Base-by-base conservation (phyloP, 2,113 vertebrate species). In the Amphilophus citrinellus region DNA sequence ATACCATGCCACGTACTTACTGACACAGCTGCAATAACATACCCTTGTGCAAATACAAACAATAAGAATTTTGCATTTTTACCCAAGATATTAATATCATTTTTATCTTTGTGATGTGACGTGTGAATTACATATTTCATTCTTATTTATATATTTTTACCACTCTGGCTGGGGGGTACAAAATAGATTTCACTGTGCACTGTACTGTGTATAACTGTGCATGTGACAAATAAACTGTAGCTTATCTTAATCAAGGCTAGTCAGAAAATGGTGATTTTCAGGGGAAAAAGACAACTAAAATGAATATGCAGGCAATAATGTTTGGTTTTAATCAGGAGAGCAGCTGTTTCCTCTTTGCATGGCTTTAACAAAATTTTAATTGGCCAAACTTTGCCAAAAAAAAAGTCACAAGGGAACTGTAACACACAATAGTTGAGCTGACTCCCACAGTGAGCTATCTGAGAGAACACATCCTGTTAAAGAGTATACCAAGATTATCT, bases 271-370 rank as follows among this genome's bases (percentile, higher is more conserved):
- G 77, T 0, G 50, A 37, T 57, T 66, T 79, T 27, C 9, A 10
- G 18, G 6, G 58, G 18, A 77, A 84, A 35, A 3, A 2, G 18
- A 60, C 39, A 61, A 17, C 32, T 17, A 10, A 30, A 35, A 18
- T 5, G 39, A 37, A 82, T 50, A 42, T 81, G 35, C 2, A 24
- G 32, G 24, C n/a, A 2, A 42, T 75, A 80, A 80, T 58, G 37
- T 78, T 62, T 78, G 35, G 6, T 57, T 60, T 81, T 79, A 57
- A 82, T 88, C 27, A 84, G 76, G 47, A 37, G 42, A 88, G 37
- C 89, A 90, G 84, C 78, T 79, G 89, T 79, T 79, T 76, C 63
- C 66, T 86, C 53, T 13, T 44, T 56, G 30, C 61, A 79, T 44
- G 60, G 66, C 13, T 82, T 79, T 76, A n/a, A 71, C 75, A 56